Conservation (phyloP, 2,888 invertebrate genomes). For the Tipula lateralis region DNA sequence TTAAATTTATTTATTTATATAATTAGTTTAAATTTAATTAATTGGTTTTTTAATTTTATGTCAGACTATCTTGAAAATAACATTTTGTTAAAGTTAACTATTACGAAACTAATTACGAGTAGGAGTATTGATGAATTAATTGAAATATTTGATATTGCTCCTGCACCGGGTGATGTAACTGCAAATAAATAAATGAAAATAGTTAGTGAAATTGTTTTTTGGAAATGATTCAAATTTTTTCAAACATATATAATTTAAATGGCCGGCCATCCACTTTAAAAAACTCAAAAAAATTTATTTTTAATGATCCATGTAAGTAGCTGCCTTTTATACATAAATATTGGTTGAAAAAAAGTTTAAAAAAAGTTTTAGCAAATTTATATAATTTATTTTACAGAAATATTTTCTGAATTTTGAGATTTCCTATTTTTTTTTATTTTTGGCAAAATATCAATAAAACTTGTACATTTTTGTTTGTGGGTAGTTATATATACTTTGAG, state of each 20-base stretch:
- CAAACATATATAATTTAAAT: neutral
- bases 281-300: neutral
- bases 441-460: neutral
- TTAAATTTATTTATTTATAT: neutral
- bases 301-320: neutral
- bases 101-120: constrained; percentile 11
- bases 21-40: constrained; percentile 19
- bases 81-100: neutral
- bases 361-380: neutral
- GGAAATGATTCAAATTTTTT: neutral
- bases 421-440: neutral
- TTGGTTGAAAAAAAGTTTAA: neutral
- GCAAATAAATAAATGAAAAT: neutral
- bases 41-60: neutral
- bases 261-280: neutral
- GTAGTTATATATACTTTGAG: neutral
- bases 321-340: neutral
- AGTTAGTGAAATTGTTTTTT: neutral
- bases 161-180: neutral
- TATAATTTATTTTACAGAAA: neutral
- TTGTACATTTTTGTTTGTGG: neutral
- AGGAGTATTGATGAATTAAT: neutral
- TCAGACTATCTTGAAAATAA: neutral
- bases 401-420: neutral
- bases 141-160: constrained; percentile 24